These are phyloP conservation scores for Scaptomyza polygonia DNA, from an alignment of 2,888 invertebrate species.

Conservation along the genomic window DNA sequence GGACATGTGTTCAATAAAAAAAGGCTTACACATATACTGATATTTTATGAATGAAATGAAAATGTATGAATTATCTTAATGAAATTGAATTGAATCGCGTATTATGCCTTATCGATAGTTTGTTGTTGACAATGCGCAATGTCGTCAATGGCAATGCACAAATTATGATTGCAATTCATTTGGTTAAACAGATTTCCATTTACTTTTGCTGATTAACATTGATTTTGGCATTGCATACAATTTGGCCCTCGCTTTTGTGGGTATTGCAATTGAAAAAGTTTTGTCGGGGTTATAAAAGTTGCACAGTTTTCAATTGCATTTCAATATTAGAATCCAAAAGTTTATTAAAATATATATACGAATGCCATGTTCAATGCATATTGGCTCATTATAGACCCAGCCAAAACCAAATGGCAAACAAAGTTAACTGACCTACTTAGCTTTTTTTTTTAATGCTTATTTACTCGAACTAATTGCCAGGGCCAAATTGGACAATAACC, in stretches of 20 bases:
- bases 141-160: slow-evolving; percentile 9
- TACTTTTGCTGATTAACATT: slow-evolving; percentile 40
- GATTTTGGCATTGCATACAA: slow-evolving; percentile 20
- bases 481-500: neutral
- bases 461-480: slow-evolving; percentile 16
- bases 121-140: slow-evolving; percentile 26
- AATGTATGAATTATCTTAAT: slow-evolving; percentile 14
- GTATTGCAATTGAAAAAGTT: slow-evolving; percentile 68
- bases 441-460: slow-evolving; percentile 38
- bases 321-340: slow-evolving; percentile 49
- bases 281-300: slow-evolving; percentile 27
- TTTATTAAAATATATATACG: slow-evolving; percentile 53
- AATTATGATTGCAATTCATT: slow-evolving; percentile 27
- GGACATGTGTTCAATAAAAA: neutral
- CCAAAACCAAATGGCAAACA: slow-evolving; percentile 43
- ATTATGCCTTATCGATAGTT: slow-evolving; percentile 3
- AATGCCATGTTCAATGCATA: slow-evolving; percentile 36
- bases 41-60: neutral
- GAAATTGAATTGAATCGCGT: slow-evolving; percentile 9
- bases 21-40: neutral
- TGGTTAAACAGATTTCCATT: slow-evolving; percentile 31
- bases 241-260: slow-evolving; percentile 18
- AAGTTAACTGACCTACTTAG: slow-evolving; percentile 64
- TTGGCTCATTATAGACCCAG: slow-evolving; percentile 49
- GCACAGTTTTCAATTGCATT: slow-evolving; percentile 36